Evolutionary conservation across 2,113 vertebrate genomes (phyloP), one percentile per base, ranked within the genome.

Genomic region (Ciconia maguari): DNA sequence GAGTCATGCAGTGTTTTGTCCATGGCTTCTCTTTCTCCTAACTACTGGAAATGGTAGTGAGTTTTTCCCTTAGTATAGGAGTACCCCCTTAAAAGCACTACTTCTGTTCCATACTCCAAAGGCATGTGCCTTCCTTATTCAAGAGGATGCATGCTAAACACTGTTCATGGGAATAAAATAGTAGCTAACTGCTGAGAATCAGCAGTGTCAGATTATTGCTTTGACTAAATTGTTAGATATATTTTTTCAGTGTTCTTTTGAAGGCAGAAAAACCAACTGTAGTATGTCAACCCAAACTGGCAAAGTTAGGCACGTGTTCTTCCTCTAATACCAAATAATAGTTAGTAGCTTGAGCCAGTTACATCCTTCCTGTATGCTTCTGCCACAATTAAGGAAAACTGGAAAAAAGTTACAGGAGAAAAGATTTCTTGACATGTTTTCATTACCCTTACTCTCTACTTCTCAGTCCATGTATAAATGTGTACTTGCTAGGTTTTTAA

Each of bases 391-490:
- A 57, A 44, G 24, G 38, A 58, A 83, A 87, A 49, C 17, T 29
- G 7, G 15, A 41, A 68, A 70, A 22, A 75, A 38, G 11, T 32
- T 34, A 4, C 2, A 14, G 19, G 7, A 48, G 26, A 25, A 20
- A 10, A 2, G 1, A 20, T 42, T 83, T 71, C 5, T 46, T 12
- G 9, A 29, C 0, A 1, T 5, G 9, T n/a, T 69, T 64, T 55
- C 2, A 7, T 13, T 81, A 49, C 11, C 3, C 4, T 77, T 65
- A 21, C 17, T 64, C 32, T n/a, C 13, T 32, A 7, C 20, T 14
- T 76, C 25, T 84, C 2, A 2, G 19, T 34, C 26, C 0, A 0
- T 44, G 21, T 61, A 10, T 36, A 54, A 49, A 30, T 30, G 21
- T 27, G 4, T 41, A 26, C 5, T 26, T 89, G 15, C 16, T 86